phyloP scores from a whole-genome alignment of 2,113 vertebrate genomes.

The Climacteris rufus region DNA sequence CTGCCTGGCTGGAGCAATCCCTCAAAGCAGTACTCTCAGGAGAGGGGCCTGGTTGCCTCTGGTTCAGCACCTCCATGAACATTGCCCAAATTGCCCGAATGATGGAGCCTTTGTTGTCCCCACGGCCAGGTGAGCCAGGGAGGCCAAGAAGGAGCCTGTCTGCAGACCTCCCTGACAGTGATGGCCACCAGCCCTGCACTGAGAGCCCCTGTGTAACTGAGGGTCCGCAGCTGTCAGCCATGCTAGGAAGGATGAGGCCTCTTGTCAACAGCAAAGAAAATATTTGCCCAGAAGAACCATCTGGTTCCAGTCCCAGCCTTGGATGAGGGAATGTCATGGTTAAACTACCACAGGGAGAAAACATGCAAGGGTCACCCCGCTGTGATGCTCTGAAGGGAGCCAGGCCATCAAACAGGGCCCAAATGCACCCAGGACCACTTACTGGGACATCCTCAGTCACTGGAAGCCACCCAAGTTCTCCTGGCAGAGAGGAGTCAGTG shows the following conservation, averaged over 20 bases:
- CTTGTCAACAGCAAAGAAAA: background rate
- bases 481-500: background rate
- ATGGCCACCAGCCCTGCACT: background rate
- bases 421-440: background rate
- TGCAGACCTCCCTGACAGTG: background rate
- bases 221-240: background rate
- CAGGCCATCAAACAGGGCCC: background rate
- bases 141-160: background rate
- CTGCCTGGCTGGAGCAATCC: background rate
- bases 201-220: background rate
- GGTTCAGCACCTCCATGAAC: accelerated
- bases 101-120: no score
- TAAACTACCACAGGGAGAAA: no score
- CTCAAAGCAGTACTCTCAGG: background rate
- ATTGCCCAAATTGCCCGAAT: accelerated
- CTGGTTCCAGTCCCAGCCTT: background rate
- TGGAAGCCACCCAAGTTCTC: background rate
- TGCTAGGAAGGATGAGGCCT: background rate
- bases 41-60: background rate
- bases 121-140: background rate
- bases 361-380: accelerated
- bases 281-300: accelerated
- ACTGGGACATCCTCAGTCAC: background rate
- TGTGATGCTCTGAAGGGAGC: background rate
- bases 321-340: accelerated